Evolutionary conservation across 2,113 vertebrate species (phyloP), one percentile per base, ranked within the genome.

Genomic region (Poeciliopsis occidentalis): DNA sequence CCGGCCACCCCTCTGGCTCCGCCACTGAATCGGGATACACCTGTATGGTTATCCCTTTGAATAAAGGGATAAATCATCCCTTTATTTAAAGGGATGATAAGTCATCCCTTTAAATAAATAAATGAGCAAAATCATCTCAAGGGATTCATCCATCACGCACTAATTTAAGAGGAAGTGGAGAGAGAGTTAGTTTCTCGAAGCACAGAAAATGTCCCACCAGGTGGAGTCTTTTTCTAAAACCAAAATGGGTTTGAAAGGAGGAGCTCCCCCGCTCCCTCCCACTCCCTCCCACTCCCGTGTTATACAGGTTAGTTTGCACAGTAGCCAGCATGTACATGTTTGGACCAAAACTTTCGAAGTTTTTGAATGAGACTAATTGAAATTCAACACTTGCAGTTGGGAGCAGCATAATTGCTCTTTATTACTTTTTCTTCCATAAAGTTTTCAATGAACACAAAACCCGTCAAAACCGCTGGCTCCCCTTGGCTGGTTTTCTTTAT

Each of bases 381-480:
- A 15, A 22, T 47, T 6, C 44, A 57, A 22, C 51, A 57, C 2
- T 17, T 72, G 31, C 8, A 27, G 60, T 69, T 60, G 12, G 26
- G 67, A 24, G 3, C 4, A 29, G 67, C 34, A 12, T n/a, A 30
- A 24, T 8, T 66, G 2, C 69, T 64, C n/a, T 22, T 0, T 73
- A 0, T 15, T 19, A 24, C 7, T 11, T 17, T 81, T 75, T 39
- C 60, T 61, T 71, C 13, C 3, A 60, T 32, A 37, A 47, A 22
- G 69, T 41, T 32, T 61, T 31, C 4, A 60, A 67, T 69, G 22
- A 74, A 79, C 76, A 34, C 24, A 39, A 47, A 51, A 51, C 64
- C 34, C 27, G 60, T 39, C 41, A 47, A 19, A 11, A 31, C 12
- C 70, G 39, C 64, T 80, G 31, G 78, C 51, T 67, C 57, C 17